These are phyloP conservation scores for Allolobophora icterica DNA, from an alignment of 2,888 invertebrate genomes.

Conservation along the genomic window DNA sequence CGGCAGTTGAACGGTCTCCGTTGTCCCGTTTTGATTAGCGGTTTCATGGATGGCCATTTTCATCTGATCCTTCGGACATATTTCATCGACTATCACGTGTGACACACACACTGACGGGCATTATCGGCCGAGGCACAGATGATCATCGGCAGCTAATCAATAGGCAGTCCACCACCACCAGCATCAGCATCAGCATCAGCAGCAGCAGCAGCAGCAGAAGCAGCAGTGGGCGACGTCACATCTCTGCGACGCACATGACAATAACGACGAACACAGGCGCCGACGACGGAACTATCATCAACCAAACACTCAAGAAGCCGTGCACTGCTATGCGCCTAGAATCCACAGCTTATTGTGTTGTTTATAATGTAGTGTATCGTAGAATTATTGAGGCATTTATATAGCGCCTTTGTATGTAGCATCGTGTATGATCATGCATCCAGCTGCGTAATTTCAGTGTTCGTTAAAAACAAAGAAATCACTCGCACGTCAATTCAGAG, in stretches of 20 bases:
- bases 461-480: too few relatives aligned
- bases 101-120: background rate
- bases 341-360: background rate
- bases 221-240: too few relatives aligned
- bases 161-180: background rate
- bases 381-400: too few relatives aligned
- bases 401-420: too few relatives aligned
- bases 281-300: background rate
- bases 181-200: too few relatives aligned
- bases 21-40: background rate
- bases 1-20: too few relatives aligned
- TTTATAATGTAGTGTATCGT: too few relatives aligned
- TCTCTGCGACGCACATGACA: background rate
- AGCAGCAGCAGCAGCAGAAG: too few relatives aligned
- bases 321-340: background rate
- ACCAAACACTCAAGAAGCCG: background rate
- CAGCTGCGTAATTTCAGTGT: too few relatives aligned
- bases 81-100: background rate
- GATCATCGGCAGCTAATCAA: slow-evolving; percentile 17
- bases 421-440: too few relatives aligned
- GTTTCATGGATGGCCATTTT: background rate
- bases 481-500: too few relatives aligned
- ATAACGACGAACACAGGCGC: background rate
- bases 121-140: background rate
- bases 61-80: background rate